These are phyloP conservation scores for Gavialis gangeticus DNA, from an alignment of 2,113 vertebrate species.

Conservation along the genomic window DNA sequence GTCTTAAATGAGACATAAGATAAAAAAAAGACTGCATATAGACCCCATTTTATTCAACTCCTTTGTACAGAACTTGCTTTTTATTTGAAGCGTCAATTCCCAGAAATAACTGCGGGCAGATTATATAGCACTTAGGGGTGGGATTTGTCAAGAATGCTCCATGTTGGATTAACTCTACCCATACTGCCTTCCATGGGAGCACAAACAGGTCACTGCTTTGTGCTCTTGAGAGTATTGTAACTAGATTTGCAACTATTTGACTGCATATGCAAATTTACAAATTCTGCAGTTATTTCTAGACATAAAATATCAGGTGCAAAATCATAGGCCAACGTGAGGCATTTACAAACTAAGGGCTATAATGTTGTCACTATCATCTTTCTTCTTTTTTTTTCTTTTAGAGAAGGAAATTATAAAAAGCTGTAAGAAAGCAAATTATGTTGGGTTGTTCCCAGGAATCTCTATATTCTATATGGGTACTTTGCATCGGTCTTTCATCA, in stretches of 20 bases:
- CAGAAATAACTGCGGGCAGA: background rate
- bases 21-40: background rate
- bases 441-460: background rate
- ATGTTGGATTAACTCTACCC: background rate
- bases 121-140: background rate
- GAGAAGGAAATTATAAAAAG: accelerated
- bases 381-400: background rate
- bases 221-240: background rate
- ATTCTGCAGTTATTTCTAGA: background rate
- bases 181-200: background rate
- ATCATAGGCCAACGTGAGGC: background rate
- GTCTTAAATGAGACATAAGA: background rate
- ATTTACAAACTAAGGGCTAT: background rate
- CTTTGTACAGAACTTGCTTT: background rate
- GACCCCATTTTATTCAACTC: background rate
- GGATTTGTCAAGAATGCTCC: background rate
- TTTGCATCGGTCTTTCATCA: background rate
- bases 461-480: background rate
- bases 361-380: background rate
- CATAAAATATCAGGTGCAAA: background rate
- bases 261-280: background rate
- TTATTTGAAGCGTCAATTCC: background rate
- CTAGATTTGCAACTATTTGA: background rate
- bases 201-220: background rate
- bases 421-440: background rate